A percentile compares a stretch with the other conserved stretches of the same genome.
These are phyloP conservation scores for Chrysina gloriosa DNA, from an alignment of 2,888 invertebrate genomes.

Conservation along the genomic window DNA sequence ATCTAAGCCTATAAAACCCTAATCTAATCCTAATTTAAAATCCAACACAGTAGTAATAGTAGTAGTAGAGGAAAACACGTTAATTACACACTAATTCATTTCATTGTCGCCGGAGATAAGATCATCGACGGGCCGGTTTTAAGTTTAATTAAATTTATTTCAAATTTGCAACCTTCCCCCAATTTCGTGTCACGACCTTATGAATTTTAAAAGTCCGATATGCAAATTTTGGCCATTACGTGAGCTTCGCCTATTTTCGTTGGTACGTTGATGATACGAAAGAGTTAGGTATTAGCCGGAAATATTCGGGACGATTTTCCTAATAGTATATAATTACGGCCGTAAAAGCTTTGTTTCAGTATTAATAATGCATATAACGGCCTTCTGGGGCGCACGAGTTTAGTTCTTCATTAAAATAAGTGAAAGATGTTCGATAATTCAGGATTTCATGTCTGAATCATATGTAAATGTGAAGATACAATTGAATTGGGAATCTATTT, in stretches of 20 bases:
- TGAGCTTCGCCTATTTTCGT: constrained; percentile 23
- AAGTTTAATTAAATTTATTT: constrained; percentile 28
- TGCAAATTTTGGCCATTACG: constrained; percentile 25
- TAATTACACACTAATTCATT: constrained; percentile 24
- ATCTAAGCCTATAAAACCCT: too few species aligned
- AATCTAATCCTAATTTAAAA: too few species aligned
- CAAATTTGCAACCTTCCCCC: constrained; percentile 28
- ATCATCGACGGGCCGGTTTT: constrained; percentile 7
- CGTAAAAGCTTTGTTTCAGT: constrained; percentile 2
- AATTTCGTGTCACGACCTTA: constrained; percentile 25
- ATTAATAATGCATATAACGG: constrained; percentile 7
- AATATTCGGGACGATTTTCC: constrained; percentile 26
- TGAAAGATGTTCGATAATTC: background rate
- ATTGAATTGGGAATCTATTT: too few species aligned
- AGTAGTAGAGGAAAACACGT: too few species aligned
- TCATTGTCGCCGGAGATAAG: constrained; percentile 5
- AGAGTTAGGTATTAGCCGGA: constrained; percentile 18
- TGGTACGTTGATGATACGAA: constrained; percentile 16
- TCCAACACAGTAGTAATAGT: too few species aligned
- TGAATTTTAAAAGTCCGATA: constrained; percentile 36
- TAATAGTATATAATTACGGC: constrained; percentile 16
- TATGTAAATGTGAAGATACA: too few species aligned
- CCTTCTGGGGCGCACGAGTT: background rate
- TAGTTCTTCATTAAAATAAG: constrained; percentile 11
- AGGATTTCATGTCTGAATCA: background rate